Evolutionary conservation across 2,797 vertebrate genomes (phyloP).

Genomic region (Cetoscarus ocellatus): DNA sequence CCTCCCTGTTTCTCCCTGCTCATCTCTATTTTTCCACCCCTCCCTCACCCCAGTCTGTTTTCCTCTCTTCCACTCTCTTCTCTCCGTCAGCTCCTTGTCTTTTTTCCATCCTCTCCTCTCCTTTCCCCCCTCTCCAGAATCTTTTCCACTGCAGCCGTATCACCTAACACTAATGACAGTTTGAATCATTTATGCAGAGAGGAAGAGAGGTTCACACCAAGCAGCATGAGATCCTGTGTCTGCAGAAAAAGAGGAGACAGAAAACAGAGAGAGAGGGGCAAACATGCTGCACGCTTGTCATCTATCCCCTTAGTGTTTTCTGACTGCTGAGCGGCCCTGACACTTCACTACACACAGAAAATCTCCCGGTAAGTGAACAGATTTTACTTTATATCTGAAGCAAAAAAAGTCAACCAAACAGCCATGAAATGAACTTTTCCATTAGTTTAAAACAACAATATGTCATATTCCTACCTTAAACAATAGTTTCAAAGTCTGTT

Average conservation of each 20-base stretch:
- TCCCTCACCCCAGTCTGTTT: constrained; percentile 27
- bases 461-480: too few species aligned
- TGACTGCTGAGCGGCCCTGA: constrained; percentile 15
- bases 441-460: too few species aligned
- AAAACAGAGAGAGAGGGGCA: constrained; percentile 5
- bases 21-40: constrained; percentile 53
- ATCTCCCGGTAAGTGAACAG: neutral
- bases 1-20: constrained; percentile 47
- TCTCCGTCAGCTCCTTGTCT: constrained; percentile 19
- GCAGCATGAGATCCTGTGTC: constrained; percentile 36
- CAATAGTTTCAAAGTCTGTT: too few species aligned
- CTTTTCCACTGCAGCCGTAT: constrained; percentile 68
- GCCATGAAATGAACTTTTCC: too few species aligned
- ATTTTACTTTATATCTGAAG: constrained; percentile 2
- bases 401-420: too few species aligned
- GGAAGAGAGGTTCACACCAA: constrained; percentile 44
- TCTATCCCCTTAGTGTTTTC: constrained; percentile 21
- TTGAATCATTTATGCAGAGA: constrained; percentile 76
- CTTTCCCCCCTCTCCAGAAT: constrained; percentile 28
- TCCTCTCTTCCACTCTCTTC: constrained; percentile 23
- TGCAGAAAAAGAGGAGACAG: constrained; percentile 39
- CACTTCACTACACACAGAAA: constrained; percentile 14
- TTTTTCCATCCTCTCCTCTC: constrained; percentile 33
- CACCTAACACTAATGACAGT: constrained; percentile 75
- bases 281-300: constrained; percentile 16